A percentile compares a stretch with the other conserved stretches of the same genome.
These are phyloP conservation scores for Chelonus insularis DNA, from an alignment of 1,140 invertebrate genomes.

Conservation along the genomic window DNA sequence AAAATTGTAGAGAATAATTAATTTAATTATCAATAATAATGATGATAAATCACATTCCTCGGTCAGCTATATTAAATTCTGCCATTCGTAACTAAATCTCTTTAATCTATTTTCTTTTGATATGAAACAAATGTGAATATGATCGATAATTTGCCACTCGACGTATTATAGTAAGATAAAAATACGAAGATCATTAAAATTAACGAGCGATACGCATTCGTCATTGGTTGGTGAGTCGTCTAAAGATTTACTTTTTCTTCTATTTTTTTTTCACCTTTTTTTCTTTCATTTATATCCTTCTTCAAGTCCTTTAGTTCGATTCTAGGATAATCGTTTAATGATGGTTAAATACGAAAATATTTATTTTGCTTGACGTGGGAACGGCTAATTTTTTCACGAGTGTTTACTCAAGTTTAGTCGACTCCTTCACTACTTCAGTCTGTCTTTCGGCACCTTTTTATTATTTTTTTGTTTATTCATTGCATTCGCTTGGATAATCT, in stretches of 20 bases:
- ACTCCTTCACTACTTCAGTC: not conserved
- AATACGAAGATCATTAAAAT: constrained; percentile 18
- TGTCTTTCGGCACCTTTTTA: constrained; percentile 1
- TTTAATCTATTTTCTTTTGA: not conserved
- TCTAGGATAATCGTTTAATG: constrained; percentile 22
- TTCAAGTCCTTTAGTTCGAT: not conserved
- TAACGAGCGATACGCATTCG: constrained; percentile 19
- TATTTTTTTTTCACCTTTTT: not conserved
- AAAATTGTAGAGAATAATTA: too few species aligned
- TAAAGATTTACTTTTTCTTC: not conserved
- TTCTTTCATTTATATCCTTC: not conserved
- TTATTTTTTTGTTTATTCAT: constrained; percentile 13
- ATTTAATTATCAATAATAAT: too few species aligned
- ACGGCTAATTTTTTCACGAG: constrained; percentile 32
- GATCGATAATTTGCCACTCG: constrained; percentile 4
- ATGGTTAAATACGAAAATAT: constrained; percentile 37
- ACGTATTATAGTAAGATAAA: constrained; percentile 1
- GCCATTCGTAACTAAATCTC: not conserved
- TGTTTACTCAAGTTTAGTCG: constrained; percentile 24
- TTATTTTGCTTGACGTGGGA: constrained; percentile 30
- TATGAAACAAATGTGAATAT: not conserved
- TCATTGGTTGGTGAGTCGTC: not conserved
- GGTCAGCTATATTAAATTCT: too few species aligned
- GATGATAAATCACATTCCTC: too few species aligned
- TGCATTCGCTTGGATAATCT: too few species aligned